A percentile compares a stretch with the other conserved stretches of the same genome.
Evolutionary conservation across 1,140 invertebrate genomes (phyloP).

Genomic region (Nephila pilipes): DNA sequence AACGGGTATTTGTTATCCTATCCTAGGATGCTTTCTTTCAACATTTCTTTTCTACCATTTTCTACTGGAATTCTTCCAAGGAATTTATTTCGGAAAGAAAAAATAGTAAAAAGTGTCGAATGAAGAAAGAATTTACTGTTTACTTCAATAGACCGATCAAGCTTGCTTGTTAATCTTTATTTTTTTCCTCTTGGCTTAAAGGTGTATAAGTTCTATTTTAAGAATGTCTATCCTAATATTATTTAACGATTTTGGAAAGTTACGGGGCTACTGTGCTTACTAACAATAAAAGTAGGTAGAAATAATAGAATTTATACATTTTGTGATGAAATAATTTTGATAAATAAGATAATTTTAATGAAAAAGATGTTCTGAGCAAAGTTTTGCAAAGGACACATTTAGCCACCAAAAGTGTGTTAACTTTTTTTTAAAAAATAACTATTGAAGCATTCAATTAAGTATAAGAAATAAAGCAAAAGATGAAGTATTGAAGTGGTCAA

Average conservation of each 20-base stretch:
- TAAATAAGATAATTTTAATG: too few relatives aligned
- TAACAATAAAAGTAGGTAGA: not conserved
- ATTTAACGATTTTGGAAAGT: not conserved
- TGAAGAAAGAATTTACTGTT: constrained; percentile 26
- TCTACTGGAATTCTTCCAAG: constrained; percentile 21
- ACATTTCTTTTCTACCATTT: not conserved
- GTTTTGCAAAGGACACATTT: too few relatives aligned
- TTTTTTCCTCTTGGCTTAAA: not conserved
- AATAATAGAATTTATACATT: too few relatives aligned
- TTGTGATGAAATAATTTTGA: too few relatives aligned
- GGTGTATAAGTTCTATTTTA: not conserved
- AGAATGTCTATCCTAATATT: not conserved
- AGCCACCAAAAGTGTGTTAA: too few relatives aligned
- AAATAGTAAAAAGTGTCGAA: not conserved
- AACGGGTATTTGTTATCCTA: constrained; percentile 40
- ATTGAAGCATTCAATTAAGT: too few relatives aligned
- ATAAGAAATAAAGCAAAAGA: too few relatives aligned
- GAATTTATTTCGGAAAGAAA: constrained; percentile 21
- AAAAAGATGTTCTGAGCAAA: too few relatives aligned
- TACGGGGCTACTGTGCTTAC: not conserved
- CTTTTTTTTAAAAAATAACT: too few relatives aligned
- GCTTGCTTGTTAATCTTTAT: not conserved
- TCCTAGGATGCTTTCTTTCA: constrained; percentile 11
- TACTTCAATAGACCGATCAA: not conserved
- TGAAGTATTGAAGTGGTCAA: too few relatives aligned